These are phyloP conservation scores for Haliclystus octoradiatus DNA, from an alignment of 30 jellyfish, hydroid and myxozoan genomes.

Conservation along the genomic window DNA sequence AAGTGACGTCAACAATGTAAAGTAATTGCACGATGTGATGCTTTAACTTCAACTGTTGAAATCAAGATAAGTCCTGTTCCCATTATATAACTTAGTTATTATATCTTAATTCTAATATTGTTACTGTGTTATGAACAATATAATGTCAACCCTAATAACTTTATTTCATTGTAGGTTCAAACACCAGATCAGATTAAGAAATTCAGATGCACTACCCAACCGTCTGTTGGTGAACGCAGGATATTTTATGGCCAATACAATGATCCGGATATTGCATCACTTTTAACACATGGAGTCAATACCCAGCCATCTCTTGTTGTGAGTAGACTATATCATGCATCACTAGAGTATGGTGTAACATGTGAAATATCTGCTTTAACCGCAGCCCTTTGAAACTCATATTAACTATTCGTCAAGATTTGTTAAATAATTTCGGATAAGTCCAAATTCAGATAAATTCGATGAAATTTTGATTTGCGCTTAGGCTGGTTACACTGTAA, in stretches of 20 bases:
- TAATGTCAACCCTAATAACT: too few species aligned
- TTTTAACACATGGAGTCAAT: conserved; percentile 60
- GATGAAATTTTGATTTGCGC: neutral
- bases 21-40: too few species aligned
- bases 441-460: neutral
- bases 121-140: too few species aligned
- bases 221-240: conserved; percentile 57
- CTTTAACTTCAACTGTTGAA: too few species aligned
- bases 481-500: neutral
- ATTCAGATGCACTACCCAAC: conserved; percentile 65
- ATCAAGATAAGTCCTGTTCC: too few species aligned
- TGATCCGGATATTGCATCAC: conserved; percentile 76
- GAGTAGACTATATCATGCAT: neutral
- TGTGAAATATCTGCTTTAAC: neutral
- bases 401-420: neutral
- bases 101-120: too few species aligned
- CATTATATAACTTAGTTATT: too few species aligned
- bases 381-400: neutral
- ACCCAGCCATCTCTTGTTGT: conserved; percentile 78
- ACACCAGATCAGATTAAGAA: conserved; percentile 56
- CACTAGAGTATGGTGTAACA: neutral
- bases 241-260: conserved; percentile 71
- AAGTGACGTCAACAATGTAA: too few species aligned
- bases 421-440: neutral
- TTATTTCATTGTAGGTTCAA: conserved; percentile 20